phyloP scores from a whole-genome alignment of 2,797 vertebrate genomes.

The Sparidentex hasta region DNA sequence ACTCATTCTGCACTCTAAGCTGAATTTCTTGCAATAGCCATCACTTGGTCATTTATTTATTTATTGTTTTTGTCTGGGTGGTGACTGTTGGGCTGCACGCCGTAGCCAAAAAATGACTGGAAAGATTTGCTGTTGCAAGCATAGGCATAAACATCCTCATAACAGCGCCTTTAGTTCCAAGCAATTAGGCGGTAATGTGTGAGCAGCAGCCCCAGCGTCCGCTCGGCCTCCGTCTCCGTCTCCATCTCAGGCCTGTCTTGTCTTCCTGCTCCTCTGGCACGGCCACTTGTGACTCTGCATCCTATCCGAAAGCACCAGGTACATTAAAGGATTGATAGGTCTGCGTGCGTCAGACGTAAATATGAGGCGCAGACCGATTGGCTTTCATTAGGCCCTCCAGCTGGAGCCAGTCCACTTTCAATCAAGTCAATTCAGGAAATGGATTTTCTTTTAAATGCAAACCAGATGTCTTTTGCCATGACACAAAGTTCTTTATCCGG shows the following conservation, averaged over 20 bases:
- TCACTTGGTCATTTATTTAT: conserved; percentile 41
- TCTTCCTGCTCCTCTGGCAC: conserved; percentile 67
- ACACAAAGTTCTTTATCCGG: conserved; percentile 56
- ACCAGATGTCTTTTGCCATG: conserved; percentile 68
- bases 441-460: conserved; percentile 73
- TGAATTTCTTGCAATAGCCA: conserved; percentile 49
- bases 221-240: conserved; percentile 49
- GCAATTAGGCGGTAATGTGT: conserved; percentile 83
- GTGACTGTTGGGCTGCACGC: conserved; percentile 59
- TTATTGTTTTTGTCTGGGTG: conserved; percentile 48
- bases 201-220: conserved; percentile 63
- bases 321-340: conserved; percentile 71
- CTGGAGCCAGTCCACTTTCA: conserved; percentile 76
- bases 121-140: conserved; percentile 75
- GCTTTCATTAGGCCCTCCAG: conserved; percentile 73
- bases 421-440: conserved; percentile 78
- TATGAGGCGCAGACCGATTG: conserved; percentile 72
- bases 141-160: conserved; percentile 80
- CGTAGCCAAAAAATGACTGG: conserved; percentile 66
- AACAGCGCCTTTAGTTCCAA: conserved; percentile 81
- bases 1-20: conserved; percentile 44
- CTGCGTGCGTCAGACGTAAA: conserved; percentile 61
- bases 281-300: conserved; percentile 62
- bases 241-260: conserved; percentile 65
- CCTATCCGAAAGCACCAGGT: conserved; percentile 65